Evolutionary conservation across 1,140 invertebrate genomes (phyloP), one percentile per base, ranked within the genome.

Genomic region (Drosophila aff.): DNA sequence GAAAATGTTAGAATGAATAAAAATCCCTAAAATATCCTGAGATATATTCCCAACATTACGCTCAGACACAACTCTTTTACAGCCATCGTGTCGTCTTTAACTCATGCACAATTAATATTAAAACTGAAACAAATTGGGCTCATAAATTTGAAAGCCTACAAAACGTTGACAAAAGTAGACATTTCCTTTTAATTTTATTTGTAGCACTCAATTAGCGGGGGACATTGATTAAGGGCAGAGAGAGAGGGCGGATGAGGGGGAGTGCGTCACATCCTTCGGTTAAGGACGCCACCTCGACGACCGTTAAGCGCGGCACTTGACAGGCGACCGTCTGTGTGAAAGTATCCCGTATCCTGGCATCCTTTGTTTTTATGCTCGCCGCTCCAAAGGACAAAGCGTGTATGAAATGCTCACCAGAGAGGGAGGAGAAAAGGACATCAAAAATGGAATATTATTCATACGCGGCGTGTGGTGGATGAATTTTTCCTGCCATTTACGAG

Each of bases 401-500:
- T 52, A 77, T 77, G 75, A 60, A 76, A 53, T 66, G 44, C 49
- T 38, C 75, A 62, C 63, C 50, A 50, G 44, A 61, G 50, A 57
- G 23, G 38, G 6, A 28, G 21, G 23, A 46, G 28, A 18, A 26
- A 15, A 33, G 38, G 55, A 50, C 43, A 59, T 74, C 69, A 68
- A 68, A 76, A 61, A 69, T 26, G 49, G 62, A 77, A 79, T 64
- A 79, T 79, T 62, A 62, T 57, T 75, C 75, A 78, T 76, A 76
- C 75, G 73, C 63, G 23, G 55, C 43, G 26, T 62, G 64, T 46
- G 28, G 59, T 47, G 59, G 50, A 69, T 71, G 64, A 71, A 71
- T 71, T 55, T 69, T 69, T 78, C 26, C 74, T 62, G 75, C 75
- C 64, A 62, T 78, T 69, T 77, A 78, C 75, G 75, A 78, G 55